Conservation (phyloP, 2,113 vertebrate genomes). For the Danio rerio region GRCz12tu NC_133187.1:39033501-39034000, state of each 20-base stretch:
- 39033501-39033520: not conserved
- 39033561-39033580: not conserved
- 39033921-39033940: slow-evolving; percentile 45
- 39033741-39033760: not conserved
- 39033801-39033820: not conserved
- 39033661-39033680: not conserved
- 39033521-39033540: not conserved
- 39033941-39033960: slow-evolving; percentile 27
- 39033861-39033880: slow-evolving; percentile 20
- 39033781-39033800: not conserved
- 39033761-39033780: slow-evolving; percentile 24
- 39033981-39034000: slow-evolving; percentile 47
- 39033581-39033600: not conserved
- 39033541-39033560: not conserved
- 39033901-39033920: slow-evolving; percentile 41
- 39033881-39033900: slow-evolving; percentile 8
- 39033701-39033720: slow-evolving; percentile 5
- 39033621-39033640: not conserved
- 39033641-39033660: not conserved
- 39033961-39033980: slow-evolving; percentile 29
- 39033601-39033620: not conserved
- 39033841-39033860: slow-evolving; percentile 12
- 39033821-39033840: slow-evolving; percentile 33
- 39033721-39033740: slow-evolving; percentile 13
- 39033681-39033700: not conserved